These are phyloP conservation scores for Tursiops truncatus DNA, from an alignment of 2,113 vertebrate genomes.

Conservation along the genomic window DNA sequence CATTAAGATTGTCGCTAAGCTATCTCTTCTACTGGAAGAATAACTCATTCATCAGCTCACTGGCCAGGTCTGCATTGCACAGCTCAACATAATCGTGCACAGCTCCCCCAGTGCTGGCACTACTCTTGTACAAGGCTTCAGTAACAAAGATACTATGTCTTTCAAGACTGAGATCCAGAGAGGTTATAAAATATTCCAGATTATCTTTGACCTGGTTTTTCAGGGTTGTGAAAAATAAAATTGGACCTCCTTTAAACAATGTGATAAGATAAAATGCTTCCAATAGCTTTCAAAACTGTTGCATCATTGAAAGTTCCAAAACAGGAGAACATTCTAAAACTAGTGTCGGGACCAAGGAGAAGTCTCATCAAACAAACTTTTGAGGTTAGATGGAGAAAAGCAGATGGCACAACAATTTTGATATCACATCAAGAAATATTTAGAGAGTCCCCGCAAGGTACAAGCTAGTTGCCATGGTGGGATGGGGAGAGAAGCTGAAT, in stretches of 20 bases:
- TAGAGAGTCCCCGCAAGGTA: background rate
- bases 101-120: background rate
- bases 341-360: background rate
- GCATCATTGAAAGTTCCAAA: background rate
- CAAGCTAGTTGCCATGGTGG: background rate
- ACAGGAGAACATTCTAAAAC: background rate
- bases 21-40: background rate
- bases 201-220: constrained; percentile 37
- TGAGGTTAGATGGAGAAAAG: constrained; percentile 4
- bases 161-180: background rate
- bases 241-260: background rate
- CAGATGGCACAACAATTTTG: background rate
- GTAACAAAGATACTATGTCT: background rate
- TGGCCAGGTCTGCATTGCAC: background rate
- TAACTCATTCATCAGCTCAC: background rate
- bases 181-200: background rate
- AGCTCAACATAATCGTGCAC: background rate
- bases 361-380: background rate
- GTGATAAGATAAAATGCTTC: constrained; percentile 26
- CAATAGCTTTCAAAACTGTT: background rate
- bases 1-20: background rate
- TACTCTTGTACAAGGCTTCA: background rate
- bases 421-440: background rate
- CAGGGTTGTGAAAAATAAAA: background rate
- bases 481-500: background rate